These are phyloP conservation scores for Thaumatotibia leucotreta DNA, from an alignment of 1,140 invertebrate genomes.

Conservation along the genomic window DNA sequence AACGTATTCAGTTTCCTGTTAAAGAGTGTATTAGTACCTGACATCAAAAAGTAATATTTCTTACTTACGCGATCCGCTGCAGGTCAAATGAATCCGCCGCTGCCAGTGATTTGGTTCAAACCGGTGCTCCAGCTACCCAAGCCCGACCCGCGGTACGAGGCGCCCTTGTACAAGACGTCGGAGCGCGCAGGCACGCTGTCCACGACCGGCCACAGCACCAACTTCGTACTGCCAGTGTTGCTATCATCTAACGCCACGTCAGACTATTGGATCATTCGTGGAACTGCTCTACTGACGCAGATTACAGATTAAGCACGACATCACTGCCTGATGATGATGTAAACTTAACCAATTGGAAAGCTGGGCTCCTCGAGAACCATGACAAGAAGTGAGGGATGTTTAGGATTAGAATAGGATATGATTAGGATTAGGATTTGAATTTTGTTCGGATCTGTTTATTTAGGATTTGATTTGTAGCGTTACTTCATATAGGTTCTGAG, in stretches of 20 bases:
- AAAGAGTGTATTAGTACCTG: no score
- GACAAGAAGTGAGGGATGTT: no score
- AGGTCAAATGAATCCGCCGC: slow-evolving; percentile 81
- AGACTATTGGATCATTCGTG: slow-evolving; percentile 91
- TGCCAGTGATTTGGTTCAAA: slow-evolving; percentile 86
- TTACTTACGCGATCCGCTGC: no score
- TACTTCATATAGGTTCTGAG: no score
- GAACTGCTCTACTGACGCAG: slow-evolving; percentile 89
- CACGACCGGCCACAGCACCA: slow-evolving; percentile 93
- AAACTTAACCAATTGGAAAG: no score
- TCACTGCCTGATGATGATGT: not conserved
- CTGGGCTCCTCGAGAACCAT: no score
- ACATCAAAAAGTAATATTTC: no score
- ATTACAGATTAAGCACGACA: slow-evolving; percentile 78
- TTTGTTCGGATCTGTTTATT: no score
- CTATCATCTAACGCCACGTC: slow-evolving; percentile 79
- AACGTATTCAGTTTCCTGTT: no score
- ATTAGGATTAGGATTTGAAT: no score
- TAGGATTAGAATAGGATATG: no score
- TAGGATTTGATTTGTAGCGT: no score
- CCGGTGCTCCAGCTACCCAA: slow-evolving; percentile 80
- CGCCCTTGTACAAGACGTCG: slow-evolving; percentile 92
- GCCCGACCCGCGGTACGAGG: slow-evolving; percentile 82
- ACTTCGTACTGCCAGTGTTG: slow-evolving; percentile 89
- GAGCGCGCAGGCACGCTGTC: slow-evolving; percentile 88